Base-by-base conservation (phyloP, 1,140 invertebrate species). In the Eumaeus atala region DNA sequence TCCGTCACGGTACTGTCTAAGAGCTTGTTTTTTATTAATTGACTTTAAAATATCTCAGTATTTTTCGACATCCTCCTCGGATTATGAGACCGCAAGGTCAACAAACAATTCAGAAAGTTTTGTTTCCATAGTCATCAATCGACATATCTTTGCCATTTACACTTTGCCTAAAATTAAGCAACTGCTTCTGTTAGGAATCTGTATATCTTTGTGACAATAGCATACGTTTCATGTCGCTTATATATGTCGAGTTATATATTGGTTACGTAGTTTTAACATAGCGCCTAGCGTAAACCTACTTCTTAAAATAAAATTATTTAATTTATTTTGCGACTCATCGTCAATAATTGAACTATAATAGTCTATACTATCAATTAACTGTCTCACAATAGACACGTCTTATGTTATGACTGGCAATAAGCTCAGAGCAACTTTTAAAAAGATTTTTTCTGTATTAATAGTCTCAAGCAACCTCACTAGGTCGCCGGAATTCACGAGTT, bases 1-100 rank as follows among this genome's bases (percentile, higher is more conserved):
- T 3, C 56, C 58, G 16, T 64, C 62, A 16, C 35, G 9, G 40
- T 61, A 64, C 36, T 47, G 28, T 51, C 53, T 64, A 9, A 64
- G 56, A 3, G 62, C 62, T 1, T 33, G 11, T 28, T 28, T 28
- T 28, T 28, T 6, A 28, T 28, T 3, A 28, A 28, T 28, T 28
- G 2, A 2, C 21, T 33, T 59, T 48, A 63, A 57, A 14, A 57
- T 51, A 10, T 63, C 12, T 3, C n/a, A n/a, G 35, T 57, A 59
- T 21, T n/a, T 38, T n/a, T 51, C 14, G 0, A 17, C 12, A 16
- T 59, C 28, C 17, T 51, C 54, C 11, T 57, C 36, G 17, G 55
- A 34, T 47, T 61, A 55, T 12, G 53, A 51, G 49, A 58, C 52
- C 17, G 56, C 56, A 8, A 62, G 17, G 9, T 59, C 49, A 0